Conservation (phyloP, 2,113 vertebrate species). For the Gopherus evgoodei region DNA sequence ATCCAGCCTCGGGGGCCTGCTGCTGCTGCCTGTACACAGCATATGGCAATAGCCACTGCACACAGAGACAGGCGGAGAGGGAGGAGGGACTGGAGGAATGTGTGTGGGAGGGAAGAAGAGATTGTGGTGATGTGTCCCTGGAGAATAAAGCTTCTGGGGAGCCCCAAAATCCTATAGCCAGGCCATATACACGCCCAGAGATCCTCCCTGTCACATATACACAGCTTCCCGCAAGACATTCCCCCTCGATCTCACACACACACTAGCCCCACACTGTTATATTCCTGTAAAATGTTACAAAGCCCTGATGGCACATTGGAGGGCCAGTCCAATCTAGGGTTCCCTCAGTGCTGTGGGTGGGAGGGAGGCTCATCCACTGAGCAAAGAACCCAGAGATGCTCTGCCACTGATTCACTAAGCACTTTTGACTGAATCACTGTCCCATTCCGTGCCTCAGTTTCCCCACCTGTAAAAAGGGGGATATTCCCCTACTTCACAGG, state of each 20-base stretch:
- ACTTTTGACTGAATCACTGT: neutral
- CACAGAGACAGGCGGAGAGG: neutral
- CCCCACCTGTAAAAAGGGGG: neutral
- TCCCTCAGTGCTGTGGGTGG: neutral
- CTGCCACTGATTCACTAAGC: neutral
- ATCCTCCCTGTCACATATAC: neutral
- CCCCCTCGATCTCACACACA: neutral
- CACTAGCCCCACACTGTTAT: neutral
- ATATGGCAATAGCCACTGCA: neutral
- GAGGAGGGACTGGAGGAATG: neutral
- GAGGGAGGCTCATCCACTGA: neutral
- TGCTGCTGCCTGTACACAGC: neutral
- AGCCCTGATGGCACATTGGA: neutral
- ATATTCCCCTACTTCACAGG: neutral
- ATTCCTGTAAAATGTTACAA: neutral
- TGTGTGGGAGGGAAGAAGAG: neutral
- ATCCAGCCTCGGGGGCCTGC: neutral
- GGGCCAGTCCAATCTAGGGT: neutral
- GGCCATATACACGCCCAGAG: neutral
- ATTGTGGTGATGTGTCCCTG: neutral
- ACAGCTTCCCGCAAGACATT: neutral
- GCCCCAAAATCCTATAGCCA: neutral
- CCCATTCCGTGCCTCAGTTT: neutral
- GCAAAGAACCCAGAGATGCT: neutral
- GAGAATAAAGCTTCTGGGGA: neutral